Base-by-base conservation (phyloP, 2,113 vertebrate species). In the Engraulis encrasicolus region DNA sequence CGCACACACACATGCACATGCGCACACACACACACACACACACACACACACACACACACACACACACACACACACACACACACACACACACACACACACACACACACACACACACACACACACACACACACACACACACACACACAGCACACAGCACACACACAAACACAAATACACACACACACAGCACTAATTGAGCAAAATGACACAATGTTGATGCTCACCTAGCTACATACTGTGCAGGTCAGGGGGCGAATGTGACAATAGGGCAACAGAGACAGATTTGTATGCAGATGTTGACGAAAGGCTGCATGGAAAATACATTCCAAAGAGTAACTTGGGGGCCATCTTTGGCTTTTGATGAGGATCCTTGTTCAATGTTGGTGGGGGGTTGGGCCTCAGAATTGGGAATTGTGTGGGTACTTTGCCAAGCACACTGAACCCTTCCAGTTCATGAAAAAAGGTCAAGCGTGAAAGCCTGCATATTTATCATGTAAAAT, bases 121-220 rank as follows among this genome's bases (percentile, higher is more conserved):
- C n/a, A n/a, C n/a, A n/a, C n/a, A n/a, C n/a, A n/a, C n/a, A n/a
- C n/a, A n/a, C n/a, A n/a, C n/a, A n/a, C n/a, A n/a, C n/a, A n/a
- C n/a, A n/a, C n/a, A n/a, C n/a, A n/a, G n/a, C n/a, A n/a, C n/a
- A n/a, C n/a, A n/a, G n/a, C n/a, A n/a, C n/a, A n/a, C n/a, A n/a
- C n/a, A n/a, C n/a, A n/a, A n/a, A n/a, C n/a, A n/a, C n/a, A n/a
- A n/a, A n/a, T n/a, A 40, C 37, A 20, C 23, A 27, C 48, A 71
- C 38, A n/a, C 31, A 45, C 27, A 54, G 50, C 82, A 50, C 38
- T 81, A 82, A 86, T 86, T 78, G 78, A 78, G 49, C 66, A 74
- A 79, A 79, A 71, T 81, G 52, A 78, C 79, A 78, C 54, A 40
- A 37, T 38, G n/a, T 74, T 74, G 66, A 74, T 74, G 27, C 17